A percentile compares a stretch with the other conserved stretches of the same genome.
These are phyloP conservation scores for Sphaeridia pumilis DNA, from an alignment of 2,888 invertebrate species.

Conservation along the genomic window DNA sequence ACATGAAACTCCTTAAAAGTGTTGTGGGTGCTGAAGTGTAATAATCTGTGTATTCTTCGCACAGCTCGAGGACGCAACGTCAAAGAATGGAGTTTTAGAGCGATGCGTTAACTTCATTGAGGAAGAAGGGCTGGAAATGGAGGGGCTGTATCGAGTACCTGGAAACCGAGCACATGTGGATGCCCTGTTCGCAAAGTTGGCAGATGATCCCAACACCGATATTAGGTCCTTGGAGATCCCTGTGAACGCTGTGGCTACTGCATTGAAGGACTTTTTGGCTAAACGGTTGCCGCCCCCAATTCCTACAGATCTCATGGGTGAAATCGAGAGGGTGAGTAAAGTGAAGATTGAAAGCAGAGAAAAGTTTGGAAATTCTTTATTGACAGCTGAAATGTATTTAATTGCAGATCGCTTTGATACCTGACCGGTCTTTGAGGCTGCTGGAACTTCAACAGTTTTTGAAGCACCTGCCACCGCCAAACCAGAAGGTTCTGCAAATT, in stretches of 20 bases:
- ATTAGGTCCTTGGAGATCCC: conserved; percentile 50
- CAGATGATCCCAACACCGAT: conserved; percentile 57
- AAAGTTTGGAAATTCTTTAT: too few species aligned
- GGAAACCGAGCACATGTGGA: conserved; percentile 93
- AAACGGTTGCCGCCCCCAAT: conserved; percentile 84
- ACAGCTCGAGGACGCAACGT: conserved; percentile 35
- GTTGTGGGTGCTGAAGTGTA: too few species aligned
- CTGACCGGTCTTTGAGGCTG: conserved; percentile 33
- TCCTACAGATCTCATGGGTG: conserved; percentile 76
- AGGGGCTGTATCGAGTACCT: conserved; percentile 91
- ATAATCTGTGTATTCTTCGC: too few species aligned
- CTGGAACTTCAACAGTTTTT: conserved; percentile 33
- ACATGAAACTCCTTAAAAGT: too few species aligned
- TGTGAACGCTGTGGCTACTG: conserved; percentile 93
- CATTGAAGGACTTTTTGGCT: conserved; percentile 91
- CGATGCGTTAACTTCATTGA: conserved; percentile 91
- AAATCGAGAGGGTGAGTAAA: conserved; percentile 42
- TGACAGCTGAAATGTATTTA: too few species aligned
- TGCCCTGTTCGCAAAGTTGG: conserved; percentile 80
- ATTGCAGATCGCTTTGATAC: conserved; percentile 33
- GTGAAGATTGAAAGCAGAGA: too few species aligned
- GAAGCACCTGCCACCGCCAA: conserved; percentile 30
- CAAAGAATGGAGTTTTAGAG: conserved; percentile 52
- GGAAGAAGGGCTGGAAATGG: conserved; percentile 81
- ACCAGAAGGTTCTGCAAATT: conserved; percentile 30